phyloP scores from a whole-genome alignment of 2,113 vertebrate genomes.

The Ailurus styani region DNA sequence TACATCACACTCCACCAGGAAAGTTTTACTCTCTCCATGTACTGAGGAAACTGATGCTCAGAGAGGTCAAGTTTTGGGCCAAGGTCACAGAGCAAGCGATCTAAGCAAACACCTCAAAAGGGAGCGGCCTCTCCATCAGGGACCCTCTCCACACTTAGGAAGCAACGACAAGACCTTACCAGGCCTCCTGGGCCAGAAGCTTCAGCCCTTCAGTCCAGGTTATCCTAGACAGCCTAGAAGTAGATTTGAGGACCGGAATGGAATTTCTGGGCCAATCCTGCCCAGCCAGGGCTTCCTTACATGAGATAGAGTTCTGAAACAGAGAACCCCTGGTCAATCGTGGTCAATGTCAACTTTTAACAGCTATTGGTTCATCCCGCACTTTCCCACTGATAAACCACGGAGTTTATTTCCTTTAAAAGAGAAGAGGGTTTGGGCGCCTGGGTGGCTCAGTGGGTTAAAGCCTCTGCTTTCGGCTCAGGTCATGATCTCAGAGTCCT shows the following conservation, averaged over 20 bases:
- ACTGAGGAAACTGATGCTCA: neutral
- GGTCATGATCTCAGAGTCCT: too few relatives aligned
- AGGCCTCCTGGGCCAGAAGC: neutral
- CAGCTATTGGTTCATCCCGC: neutral
- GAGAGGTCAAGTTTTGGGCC: neutral
- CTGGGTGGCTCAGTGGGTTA: too few relatives aligned
- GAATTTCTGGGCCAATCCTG: neutral
- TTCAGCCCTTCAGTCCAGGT: neutral
- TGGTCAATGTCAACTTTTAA: neutral
- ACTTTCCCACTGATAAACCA: neutral
- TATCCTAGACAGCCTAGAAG: neutral
- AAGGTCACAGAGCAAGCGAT: neutral
- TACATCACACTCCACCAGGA: neutral
- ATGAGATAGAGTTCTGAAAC: neutral
- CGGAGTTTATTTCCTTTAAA: neutral
- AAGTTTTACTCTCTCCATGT: neutral
- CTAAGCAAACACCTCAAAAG: neutral
- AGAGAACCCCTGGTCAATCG: neutral
- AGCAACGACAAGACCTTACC: neutral
- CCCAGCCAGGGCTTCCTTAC: neutral
- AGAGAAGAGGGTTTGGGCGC: neutral
- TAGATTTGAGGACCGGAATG: neutral
- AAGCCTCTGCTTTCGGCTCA: too few relatives aligned
- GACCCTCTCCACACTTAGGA: neutral
- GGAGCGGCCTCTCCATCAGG: neutral